A percentile compares a stretch with the other conserved stretches of the same genome.
Conservation (phyloP, 1,140 invertebrate genomes). For the Oncopeltus fasciatus region DNA sequence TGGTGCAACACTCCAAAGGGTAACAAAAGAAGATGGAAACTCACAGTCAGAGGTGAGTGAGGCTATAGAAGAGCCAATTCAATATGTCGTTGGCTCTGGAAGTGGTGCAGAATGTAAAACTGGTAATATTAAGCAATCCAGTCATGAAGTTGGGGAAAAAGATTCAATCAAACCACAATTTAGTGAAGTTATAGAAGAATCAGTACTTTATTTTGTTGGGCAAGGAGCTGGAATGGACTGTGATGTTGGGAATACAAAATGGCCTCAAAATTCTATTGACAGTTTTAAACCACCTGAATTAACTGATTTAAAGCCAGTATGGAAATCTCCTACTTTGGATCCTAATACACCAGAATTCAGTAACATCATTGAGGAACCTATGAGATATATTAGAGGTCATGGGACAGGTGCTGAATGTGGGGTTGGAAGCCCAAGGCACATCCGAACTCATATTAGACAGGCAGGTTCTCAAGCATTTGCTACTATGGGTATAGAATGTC, state of each 20-base stretch:
- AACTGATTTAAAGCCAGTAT: no score
- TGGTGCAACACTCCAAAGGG: neutral
- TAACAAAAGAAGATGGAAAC: neutral
- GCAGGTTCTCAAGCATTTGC: neutral
- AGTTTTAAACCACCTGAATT: no score
- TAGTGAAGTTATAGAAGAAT: constrained; percentile 55
- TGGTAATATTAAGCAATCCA: constrained; percentile 37
- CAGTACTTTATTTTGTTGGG: constrained; percentile 44
- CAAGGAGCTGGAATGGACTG: constrained; percentile 57
- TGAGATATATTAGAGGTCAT: constrained; percentile 53
- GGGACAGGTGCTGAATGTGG: constrained; percentile 53
- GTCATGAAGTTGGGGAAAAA: neutral
- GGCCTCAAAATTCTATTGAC: no score
- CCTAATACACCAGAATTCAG: constrained; percentile 41
- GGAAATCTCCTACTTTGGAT: no score
- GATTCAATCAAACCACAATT: constrained; percentile 30
- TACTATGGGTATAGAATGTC: neutral
- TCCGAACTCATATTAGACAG: neutral
- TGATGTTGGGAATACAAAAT: constrained; percentile 50
- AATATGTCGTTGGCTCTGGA: constrained; percentile 56
- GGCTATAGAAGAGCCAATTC: constrained; percentile 52
- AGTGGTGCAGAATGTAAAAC: constrained; percentile 50
- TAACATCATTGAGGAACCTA: constrained; percentile 54
- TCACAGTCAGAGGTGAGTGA: constrained; percentile 39
- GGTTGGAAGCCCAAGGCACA: constrained; percentile 41